Base-by-base conservation (phyloP, 2,797 vertebrate species). In the Phrynocephalus forsythii region DNA sequence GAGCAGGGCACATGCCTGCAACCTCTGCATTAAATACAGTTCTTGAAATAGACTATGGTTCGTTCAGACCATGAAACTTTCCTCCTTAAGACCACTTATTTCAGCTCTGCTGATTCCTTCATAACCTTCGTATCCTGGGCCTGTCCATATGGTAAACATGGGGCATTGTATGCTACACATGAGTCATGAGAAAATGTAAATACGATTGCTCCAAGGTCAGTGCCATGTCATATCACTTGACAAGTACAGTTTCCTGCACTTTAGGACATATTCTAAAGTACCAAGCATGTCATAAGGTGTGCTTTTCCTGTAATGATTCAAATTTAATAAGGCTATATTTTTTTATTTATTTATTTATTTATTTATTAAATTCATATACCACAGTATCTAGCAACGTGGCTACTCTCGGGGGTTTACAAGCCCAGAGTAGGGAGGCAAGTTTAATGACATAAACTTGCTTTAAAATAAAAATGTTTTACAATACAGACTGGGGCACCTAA, bases 391-490 rank as follows among this genome's bases (percentile, higher is more conserved):
- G 38, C 3, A 44, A 44, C 38, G 38, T 44, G 38, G 38, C 38
- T 44, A 44, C 38, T 44, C 38, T 44, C 3, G 38, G 38, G 0
- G 38, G 38, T 44, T 44, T 44, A 44, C 38, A 44, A 44, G 38
- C 38, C 38, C 38, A 44, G 38, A 44, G 38, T 44, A 44, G 38
- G 38, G 38, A 44, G 38, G 38, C 38, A 44, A 44, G 38, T 44
- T 44, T 26, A 15, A 75, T 38, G 7, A 38, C 72, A n/a, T n/a
- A 30, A 28, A 60, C 67, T 48, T 83, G 9, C 44, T 44, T 75
- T 44, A 60, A 33, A 76, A 83, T 87, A 80, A 52, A 87, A 84
- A 22, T 89, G n/a, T 72, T 83, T 81, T 87, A 60, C 44, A 52
- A 71, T 24, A 81, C 1, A 7, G 52, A 75, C 9, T 44, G 13